phyloP scores from a whole-genome alignment of 1,140 invertebrate species.

The Heliconius hewitsoni region DNA sequence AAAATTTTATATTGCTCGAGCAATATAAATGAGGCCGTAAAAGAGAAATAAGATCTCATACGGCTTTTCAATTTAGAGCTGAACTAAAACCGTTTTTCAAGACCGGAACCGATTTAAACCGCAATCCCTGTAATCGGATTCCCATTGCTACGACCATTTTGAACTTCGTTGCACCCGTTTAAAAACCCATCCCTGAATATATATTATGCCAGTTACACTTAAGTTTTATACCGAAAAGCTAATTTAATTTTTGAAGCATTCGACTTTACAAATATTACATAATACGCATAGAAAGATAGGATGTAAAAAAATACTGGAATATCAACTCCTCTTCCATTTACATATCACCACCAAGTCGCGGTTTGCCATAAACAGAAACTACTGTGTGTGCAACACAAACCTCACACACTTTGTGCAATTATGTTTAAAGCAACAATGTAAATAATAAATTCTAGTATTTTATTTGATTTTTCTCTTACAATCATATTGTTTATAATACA shows the following conservation, averaged over 20 bases:
- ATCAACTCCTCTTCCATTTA: too few relatives aligned
- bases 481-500: neutral
- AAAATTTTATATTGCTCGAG: neutral
- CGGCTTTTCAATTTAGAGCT: constrained; percentile 19
- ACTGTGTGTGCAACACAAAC: too few relatives aligned
- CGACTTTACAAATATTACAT: too few relatives aligned
- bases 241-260: neutral
- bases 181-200: constrained; percentile 22
- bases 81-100: constrained; percentile 32
- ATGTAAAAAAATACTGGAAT: too few relatives aligned
- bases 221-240: neutral
- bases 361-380: too few relatives aligned
- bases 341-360: too few relatives aligned
- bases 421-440: neutral
- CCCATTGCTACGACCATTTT: constrained; percentile 24
- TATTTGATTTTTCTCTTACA: neutral
- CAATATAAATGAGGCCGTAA: constrained; percentile 18
- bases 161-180: constrained; percentile 23
- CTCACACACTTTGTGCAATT: neutral
- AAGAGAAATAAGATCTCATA: constrained; percentile 19
- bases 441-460: neutral
- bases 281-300: too few relatives aligned
- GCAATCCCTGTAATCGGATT: constrained; percentile 23
- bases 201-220: constrained; percentile 13
- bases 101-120: constrained; percentile 25